Evolutionary conservation across 2,797 vertebrate genomes (phyloP).

Genomic region (Lemur catta): DNA sequence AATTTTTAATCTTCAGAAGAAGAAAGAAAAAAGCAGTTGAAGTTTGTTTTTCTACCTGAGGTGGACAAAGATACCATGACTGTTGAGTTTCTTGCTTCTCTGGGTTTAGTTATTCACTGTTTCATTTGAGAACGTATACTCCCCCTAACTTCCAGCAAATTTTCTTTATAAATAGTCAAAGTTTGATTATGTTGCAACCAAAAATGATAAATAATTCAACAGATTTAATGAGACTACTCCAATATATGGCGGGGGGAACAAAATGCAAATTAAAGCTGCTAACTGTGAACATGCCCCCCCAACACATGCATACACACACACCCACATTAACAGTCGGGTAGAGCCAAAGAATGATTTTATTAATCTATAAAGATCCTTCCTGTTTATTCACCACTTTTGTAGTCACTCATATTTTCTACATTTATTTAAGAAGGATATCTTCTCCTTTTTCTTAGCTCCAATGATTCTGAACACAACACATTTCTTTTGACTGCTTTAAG

Average conservation of each 20-base stretch:
- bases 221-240: background rate
- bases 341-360: background rate
- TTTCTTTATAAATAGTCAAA: background rate
- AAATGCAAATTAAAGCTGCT: background rate
- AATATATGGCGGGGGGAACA: background rate
- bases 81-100: background rate
- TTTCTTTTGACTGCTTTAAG: background rate
- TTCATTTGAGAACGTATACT: background rate
- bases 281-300: background rate
- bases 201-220: background rate
- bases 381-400: background rate
- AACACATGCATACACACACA: fast-evolving
- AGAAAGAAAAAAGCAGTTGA: background rate
- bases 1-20: background rate
- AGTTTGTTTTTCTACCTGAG: background rate
- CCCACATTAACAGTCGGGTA: background rate
- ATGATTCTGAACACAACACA: background rate
- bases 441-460: background rate
- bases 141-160: background rate
- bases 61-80: background rate
- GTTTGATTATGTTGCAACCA: background rate
- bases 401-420: background rate
- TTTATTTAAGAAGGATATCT: background rate
- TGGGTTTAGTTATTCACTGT: background rate
- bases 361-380: background rate